Evolutionary conservation across 1,140 invertebrate species (phyloP), one percentile per base, ranked within the genome.

Genomic region (Lerema accius): DNA sequence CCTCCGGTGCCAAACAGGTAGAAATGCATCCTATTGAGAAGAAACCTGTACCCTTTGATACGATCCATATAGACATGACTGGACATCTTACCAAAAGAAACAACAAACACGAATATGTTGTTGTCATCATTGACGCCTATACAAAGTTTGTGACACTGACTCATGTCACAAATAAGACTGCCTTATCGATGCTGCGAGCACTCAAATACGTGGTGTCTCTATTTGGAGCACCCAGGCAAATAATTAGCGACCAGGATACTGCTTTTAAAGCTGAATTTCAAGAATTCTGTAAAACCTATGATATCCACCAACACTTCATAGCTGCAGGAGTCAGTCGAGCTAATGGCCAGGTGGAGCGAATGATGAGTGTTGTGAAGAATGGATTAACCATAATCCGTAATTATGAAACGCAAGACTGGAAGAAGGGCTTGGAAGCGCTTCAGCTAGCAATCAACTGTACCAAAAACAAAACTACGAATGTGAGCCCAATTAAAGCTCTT

Each of bases 391-490:
- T 64, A 6, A 64, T 69, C 5, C 17, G 51, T 0, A 64, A 64
- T 35, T 50, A 56, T 7, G 56, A 61, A 58, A 69, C 35, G 7
- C 0, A 61, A 7, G 9, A 60, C 3, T 69, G 67, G 63, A 50
- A 53, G 11, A 63, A 58, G 1, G 59, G 45, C 4, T 43, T 69
- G 7, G 50, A 59, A 0, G 59, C 50, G 2, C 32, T 69, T 0
- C 63, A 69, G 14, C 11, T 69, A 17, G 50, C 63, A 4, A 69
- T 69, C 13, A 69, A 69, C 13, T 63, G 58, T 40, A 69, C 67
- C 0, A 62, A 50, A 6, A 42, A 19, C 17, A 64, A 62, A 51
- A 65, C 62, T 15, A 67, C 53, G 9, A 55, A 59, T 48, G 53
- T 59, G 11, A 60, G 40, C 13, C 67, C 67, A 39, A 32, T 69